Evolutionary conservation across 1,140 invertebrate genomes (phyloP).

Genomic region (Odontomachus brunneus): DNA sequence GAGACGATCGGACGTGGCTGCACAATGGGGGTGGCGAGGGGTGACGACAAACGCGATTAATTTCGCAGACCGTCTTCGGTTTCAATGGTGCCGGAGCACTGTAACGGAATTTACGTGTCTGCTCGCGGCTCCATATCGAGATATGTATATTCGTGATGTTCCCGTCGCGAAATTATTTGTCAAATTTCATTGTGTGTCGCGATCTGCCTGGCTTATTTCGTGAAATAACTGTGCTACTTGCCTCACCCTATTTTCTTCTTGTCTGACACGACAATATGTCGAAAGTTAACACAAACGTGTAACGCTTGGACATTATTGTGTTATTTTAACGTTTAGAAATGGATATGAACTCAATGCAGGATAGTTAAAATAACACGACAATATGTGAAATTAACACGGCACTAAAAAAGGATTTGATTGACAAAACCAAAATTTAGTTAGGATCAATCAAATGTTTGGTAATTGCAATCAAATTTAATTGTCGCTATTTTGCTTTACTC

Average conservation of each 20-base stretch:
- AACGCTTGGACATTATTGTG: too few relatives aligned
- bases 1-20: not conserved
- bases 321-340: too few relatives aligned
- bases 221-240: not conserved
- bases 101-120: not conserved
- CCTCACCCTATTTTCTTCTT: not conserved
- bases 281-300: too few relatives aligned
- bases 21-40: not conserved
- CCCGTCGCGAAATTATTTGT: not conserved
- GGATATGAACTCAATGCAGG: too few relatives aligned
- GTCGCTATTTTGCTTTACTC: too few relatives aligned
- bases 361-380: too few relatives aligned
- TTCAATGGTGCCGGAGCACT: not conserved
- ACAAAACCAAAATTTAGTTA: too few relatives aligned
- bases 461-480: too few relatives aligned
- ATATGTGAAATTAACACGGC: too few relatives aligned
- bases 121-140: not conserved
- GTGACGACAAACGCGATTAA: conserved; percentile 23
- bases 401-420: too few relatives aligned
- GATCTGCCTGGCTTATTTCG: not conserved
- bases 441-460: too few relatives aligned
- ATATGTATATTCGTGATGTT: not conserved
- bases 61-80: conserved; percentile 1
- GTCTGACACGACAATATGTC: too few relatives aligned
- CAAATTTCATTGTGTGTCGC: not conserved